Percentiles rank a stretch among this genome's conserved stretches.
These are phyloP conservation scores for Saguinus midas DNA, from an alignment of 2,113 vertebrate species.

Conservation along the genomic window DNA sequence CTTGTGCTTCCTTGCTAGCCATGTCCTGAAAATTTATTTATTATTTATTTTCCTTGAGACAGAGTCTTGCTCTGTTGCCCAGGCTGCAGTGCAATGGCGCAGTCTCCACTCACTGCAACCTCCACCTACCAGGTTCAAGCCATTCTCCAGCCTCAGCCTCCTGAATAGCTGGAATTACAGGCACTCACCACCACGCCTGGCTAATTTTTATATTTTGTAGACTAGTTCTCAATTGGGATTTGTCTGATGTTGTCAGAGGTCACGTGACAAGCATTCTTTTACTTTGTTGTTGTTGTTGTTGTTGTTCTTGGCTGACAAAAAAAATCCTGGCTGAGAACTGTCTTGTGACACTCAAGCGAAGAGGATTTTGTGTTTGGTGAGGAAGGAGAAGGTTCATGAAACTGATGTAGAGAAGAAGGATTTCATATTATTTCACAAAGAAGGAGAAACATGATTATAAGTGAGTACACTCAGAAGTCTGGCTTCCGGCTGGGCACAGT, in stretches of 20 bases:
- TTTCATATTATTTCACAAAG: not conserved
- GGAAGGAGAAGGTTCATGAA: not conserved
- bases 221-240: not conserved
- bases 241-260: not conserved
- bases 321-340: not conserved
- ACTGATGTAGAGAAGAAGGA: not conserved
- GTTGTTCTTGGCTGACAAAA: no score
- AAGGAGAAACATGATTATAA: not conserved
- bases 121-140: no score
- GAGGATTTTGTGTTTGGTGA: not conserved
- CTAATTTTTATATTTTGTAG: not conserved
- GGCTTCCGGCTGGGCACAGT: not conserved
- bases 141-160: no score
- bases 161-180: no score
- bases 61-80: no score
- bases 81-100: no score
- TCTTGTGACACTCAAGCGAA: not conserved
- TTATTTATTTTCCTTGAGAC: no score
- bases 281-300: no score
- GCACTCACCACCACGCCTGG: fast-evolving
- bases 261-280: not conserved
- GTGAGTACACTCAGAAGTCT: not conserved
- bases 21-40: not conserved
- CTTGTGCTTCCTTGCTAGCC: not conserved
- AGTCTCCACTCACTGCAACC: no score